Conservation (phyloP, 2,888 invertebrate species). For the Amiota communis region DNA sequence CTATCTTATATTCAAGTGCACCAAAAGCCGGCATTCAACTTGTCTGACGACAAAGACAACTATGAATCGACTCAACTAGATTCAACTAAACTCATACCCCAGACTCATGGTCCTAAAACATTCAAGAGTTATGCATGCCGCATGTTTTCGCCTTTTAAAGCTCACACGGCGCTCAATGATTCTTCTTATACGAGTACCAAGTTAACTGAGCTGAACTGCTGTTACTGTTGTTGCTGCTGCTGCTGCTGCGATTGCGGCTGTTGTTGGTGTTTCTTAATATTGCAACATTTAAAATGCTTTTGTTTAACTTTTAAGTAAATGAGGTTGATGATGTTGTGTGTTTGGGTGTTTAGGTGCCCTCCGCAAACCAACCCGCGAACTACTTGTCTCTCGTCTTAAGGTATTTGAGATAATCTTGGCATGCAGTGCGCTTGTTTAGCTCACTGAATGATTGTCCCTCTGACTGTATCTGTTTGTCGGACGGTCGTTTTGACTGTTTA, state of each 20-base stretch:
- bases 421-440: slow-evolving; percentile 17
- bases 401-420: slow-evolving; percentile 26
- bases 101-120: neutral
- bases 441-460: slow-evolving; percentile 44
- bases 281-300: slow-evolving; percentile 64
- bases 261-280: slow-evolving; percentile 46
- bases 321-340: slow-evolving; percentile 42
- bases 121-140: slow-evolving; percentile 13
- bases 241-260: slow-evolving; percentile 36
- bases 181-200: neutral
- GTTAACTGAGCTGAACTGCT: slow-evolving; percentile 2
- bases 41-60: no score
- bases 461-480: slow-evolving; percentile 48
- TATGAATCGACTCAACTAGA: neutral
- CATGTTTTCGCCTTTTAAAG: slow-evolving; percentile 23
- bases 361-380: neutral
- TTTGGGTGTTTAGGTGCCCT: neutral
- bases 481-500: slow-evolving; percentile 39
- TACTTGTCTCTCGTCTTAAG: neutral
- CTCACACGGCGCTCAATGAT: slow-evolving; percentile 13
- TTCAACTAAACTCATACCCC: neutral
- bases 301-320: slow-evolving; percentile 61
- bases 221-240: neutral
- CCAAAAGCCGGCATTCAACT: no score
- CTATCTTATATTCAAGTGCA: neutral